Conservation (phyloP, 2,797 vertebrate species). For the Aldrovandia affinis region DNA sequence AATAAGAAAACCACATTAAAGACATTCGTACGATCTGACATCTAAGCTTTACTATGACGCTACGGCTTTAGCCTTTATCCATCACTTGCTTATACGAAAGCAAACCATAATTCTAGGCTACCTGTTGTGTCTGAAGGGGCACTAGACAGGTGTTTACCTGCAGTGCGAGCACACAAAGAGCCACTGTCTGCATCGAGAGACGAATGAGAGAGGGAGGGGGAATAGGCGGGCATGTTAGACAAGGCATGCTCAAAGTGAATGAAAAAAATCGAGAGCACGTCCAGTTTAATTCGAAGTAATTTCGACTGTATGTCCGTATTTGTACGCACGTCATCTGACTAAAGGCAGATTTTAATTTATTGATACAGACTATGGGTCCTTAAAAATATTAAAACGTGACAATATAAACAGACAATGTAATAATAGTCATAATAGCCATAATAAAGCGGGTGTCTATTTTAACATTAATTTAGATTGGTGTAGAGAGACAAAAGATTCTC, state of each 20-base stretch:
- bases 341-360: not conserved
- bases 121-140: constrained; percentile 33
- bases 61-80: not conserved
- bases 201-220: constrained; percentile 31
- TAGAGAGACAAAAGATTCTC: constrained; percentile 36
- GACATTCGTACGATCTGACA: not conserved
- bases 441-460: constrained; percentile 23
- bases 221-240: not conserved
- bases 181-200: constrained; percentile 40
- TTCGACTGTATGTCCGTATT: not conserved
- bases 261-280: not conserved
- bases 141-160: constrained; percentile 52
- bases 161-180: constrained; percentile 43
- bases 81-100: constrained; percentile 15
- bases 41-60: not conserved
- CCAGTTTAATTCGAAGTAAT: not conserved
- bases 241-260: not conserved
- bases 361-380: not conserved
- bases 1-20: not conserved
- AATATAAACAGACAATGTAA: not conserved
- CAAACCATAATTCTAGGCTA: constrained; percentile 26
- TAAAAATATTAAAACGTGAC: not conserved
- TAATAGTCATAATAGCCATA: not conserved
- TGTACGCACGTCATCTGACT: not conserved
- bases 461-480: constrained; percentile 35